A percentile compares a stretch with the other conserved stretches of the same genome.
These are phyloP conservation scores for Porites divaricata DNA, from an alignment of 92 coral and sea anemone genomes.

Conservation along the genomic window DNA sequence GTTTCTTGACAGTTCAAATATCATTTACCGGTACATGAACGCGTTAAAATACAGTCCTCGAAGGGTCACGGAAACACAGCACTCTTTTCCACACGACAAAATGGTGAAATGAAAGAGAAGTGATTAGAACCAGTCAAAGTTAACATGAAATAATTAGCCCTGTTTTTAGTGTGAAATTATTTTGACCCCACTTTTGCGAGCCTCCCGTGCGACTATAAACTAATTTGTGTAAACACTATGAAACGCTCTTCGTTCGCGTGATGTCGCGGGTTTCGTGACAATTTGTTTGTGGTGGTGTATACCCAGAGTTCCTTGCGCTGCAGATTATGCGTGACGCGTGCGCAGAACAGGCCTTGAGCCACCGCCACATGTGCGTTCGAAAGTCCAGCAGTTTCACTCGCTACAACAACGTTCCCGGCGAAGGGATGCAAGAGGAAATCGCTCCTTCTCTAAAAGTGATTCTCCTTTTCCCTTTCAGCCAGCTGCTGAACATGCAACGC, in stretches of 20 bases:
- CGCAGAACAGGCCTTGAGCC: constrained; percentile 92
- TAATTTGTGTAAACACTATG: neutral
- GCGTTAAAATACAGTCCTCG: constrained; percentile 10
- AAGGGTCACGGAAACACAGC: constrained; percentile 6
- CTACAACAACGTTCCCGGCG: constrained; percentile 20
- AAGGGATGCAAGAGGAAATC: constrained; percentile 49
- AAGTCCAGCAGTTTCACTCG: constrained; percentile 71
- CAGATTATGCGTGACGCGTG: constrained; percentile 93
- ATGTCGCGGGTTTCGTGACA: constrained; percentile 62
- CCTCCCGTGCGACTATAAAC: constrained; percentile 16
- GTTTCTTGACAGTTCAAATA: constrained; percentile 22
- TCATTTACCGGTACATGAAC: constrained; percentile 32
- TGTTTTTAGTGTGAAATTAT: neutral
- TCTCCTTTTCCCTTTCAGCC: constrained; percentile 53
- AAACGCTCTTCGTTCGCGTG: constrained; percentile 42
- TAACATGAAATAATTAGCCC: neutral
- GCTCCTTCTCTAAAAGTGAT: constrained; percentile 31
- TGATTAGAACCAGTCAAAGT: neutral
- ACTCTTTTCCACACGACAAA: neutral
- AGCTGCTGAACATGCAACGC: constrained; percentile 58
- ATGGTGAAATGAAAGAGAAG: neutral
- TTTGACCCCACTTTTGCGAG: neutral
- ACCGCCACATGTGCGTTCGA: constrained; percentile 99
- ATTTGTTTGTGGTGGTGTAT: constrained; percentile 39
- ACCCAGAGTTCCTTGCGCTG: constrained; percentile 82